Evolutionary conservation across 2,888 invertebrate genomes (phyloP), one percentile per base, ranked within the genome.

Genomic region (Noctua fimbriata): DNA sequence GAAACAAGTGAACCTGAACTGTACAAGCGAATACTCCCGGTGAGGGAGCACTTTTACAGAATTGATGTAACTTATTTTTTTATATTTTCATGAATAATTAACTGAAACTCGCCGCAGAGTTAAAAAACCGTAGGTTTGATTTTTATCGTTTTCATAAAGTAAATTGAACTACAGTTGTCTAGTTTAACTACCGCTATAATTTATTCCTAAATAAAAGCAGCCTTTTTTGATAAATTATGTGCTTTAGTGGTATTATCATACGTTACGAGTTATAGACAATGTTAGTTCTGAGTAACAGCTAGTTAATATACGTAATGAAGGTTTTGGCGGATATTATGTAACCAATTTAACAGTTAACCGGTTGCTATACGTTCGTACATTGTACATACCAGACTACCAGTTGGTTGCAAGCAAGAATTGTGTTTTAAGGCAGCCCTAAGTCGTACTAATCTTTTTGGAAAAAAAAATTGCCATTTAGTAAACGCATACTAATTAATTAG

Each of bases 221-320:
- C 9, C 49, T 66, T 60, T 55, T 73, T 41, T 73, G 36, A 55
- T 36, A 63, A 86, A 77, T 71, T n/a, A 32, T 49, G 60, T 75
- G 36, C 44, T 58, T 55, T 60, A 66, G 28, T 41, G 36, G 18
- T 41, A 78, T 78, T 76, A 66, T 71, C 72, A 69, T 73, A 79
- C 67, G 69, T 80, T 80, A 75, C 60, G n/a, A 55, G 63, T 75
- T 67, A 81, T 67, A 77, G 60, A 78, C 60, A 72, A 70, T 82
- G 78, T 78, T 78, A 76, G 69, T 69, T 70, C 65, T 60, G 58
- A 44, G 41, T 77, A 77, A 79, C 49, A 32, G 49, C 73, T 41
- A 41, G 69, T 41, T 84, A 78, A 78, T 87, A 80, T 55, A 44
- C 52, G 24, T 66, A 80, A 69, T 78, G 66, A 78, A 78, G 65